Conservation (phyloP, 2,797 vertebrate genomes). For the Lerista edwardsae region DNA sequence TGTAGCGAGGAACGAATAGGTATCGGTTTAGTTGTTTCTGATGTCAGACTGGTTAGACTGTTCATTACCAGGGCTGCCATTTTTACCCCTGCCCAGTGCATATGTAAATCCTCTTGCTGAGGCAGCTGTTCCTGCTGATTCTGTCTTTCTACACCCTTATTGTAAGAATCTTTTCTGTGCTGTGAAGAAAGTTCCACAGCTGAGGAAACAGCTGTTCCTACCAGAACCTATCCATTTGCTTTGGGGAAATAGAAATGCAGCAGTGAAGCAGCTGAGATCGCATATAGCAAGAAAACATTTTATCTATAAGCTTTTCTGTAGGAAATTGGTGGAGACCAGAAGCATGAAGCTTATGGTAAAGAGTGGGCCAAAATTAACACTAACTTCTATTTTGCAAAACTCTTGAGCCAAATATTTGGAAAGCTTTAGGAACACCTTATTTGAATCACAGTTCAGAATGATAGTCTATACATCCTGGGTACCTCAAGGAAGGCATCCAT, state of each 20-base stretch:
- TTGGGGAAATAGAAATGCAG: not conserved
- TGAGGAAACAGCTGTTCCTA: conserved; percentile 10
- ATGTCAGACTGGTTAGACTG: not conserved
- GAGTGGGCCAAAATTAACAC: not conserved
- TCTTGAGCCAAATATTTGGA: no score
- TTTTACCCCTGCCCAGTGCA: not conserved
- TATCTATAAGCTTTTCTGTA: not conserved
- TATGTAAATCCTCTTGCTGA: not conserved
- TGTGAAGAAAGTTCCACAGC: not conserved
- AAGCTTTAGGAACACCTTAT: no score
- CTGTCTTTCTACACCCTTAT: not conserved
- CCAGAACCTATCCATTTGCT: not conserved
- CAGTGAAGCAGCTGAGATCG: not conserved
- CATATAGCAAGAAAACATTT: not conserved
- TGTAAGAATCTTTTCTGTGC: not conserved
- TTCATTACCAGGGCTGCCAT: not conserved
- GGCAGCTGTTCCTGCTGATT: not conserved
- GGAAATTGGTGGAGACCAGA: not conserved
- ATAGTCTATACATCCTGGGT: no score
- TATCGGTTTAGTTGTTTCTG: not conserved
- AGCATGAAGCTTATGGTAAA: not conserved
- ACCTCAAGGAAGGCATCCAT: not conserved
- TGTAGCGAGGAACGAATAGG: not conserved
- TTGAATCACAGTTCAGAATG: no score
- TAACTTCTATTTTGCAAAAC: not conserved